Percentiles rank a stretch among this genome's conserved stretches.
Evolutionary conservation across 2,113 vertebrate species (phyloP).

Genomic region (Notothenia coriiceps): DNA sequence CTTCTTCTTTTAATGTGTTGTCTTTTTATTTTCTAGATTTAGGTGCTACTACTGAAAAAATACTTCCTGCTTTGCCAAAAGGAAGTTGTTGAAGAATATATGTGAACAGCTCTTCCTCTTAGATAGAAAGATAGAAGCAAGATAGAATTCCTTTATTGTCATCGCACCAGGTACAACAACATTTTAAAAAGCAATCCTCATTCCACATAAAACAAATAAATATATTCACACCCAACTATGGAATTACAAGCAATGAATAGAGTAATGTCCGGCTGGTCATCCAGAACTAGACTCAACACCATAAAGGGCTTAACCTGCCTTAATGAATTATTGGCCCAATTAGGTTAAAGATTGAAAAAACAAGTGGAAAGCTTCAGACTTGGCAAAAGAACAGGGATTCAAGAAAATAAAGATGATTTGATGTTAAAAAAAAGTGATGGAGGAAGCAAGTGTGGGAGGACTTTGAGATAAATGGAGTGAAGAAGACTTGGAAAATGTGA

Average conservation of each 20-base stretch:
- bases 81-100: slow-evolving; percentile 8
- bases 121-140: too few relatives aligned
- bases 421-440: slow-evolving; percentile 16
- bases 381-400: slow-evolving; percentile 35
- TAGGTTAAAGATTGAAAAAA: slow-evolving; percentile 53
- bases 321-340: slow-evolving; percentile 70
- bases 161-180: too few relatives aligned
- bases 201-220: too few relatives aligned
- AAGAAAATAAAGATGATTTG: slow-evolving; percentile 45
- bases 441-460: slow-evolving; percentile 22
- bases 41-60: not conserved
- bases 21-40: not conserved
- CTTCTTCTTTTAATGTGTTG: not conserved
- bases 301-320: slow-evolving; percentile 11
- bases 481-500: slow-evolving; percentile 67
- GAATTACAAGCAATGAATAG: slow-evolving; percentile 9
- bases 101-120: slow-evolving; percentile 10
- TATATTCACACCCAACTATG: not conserved
- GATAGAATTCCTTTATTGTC: too few relatives aligned
- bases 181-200: too few relatives aligned
- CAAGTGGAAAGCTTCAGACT: slow-evolving; percentile 58
- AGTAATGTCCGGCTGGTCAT: not conserved
- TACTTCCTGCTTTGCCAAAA: not conserved
- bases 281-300: slow-evolving; percentile 17
- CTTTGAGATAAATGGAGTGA: slow-evolving; percentile 35